Conservation (phyloP, 2,113 vertebrate genomes). For the Istiophorus platypterus region DNA sequence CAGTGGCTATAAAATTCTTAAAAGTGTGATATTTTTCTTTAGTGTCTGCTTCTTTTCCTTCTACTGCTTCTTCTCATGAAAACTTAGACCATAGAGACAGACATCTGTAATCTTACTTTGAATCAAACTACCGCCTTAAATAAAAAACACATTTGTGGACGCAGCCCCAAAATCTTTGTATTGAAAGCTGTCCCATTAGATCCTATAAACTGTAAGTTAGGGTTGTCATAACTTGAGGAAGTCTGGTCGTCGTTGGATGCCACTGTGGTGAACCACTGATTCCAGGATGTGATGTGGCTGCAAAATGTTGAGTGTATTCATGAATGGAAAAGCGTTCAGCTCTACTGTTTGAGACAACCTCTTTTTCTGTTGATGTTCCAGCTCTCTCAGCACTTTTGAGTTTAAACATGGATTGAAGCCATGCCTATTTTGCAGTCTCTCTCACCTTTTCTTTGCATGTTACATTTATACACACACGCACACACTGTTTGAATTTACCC, state of each 20-base stretch:
- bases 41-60: conserved; percentile 18
- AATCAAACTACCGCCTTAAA: conserved; percentile 29
- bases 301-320: conserved; percentile 61
- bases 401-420: conserved; percentile 47
- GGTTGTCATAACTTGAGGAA: conserved; percentile 29
- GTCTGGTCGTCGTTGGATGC: conserved; percentile 27
- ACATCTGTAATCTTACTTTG: conserved; percentile 72
- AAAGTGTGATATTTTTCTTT: background rate
- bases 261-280: conserved; percentile 71
- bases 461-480: background rate
- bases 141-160: conserved; percentile 65
- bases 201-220: conserved; percentile 41
- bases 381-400: conserved; percentile 66
- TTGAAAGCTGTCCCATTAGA: conserved; percentile 12
- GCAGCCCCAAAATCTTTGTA: conserved; percentile 27
- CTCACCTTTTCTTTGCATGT: background rate
- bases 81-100: conserved; percentile 60
- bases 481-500: conserved; percentile 12
- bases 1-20: background rate
- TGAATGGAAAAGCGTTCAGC: conserved; percentile 68
- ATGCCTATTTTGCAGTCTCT: conserved; percentile 12
- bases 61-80: conserved; percentile 36
- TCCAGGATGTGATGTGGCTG: conserved; percentile 69
- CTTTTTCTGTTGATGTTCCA: conserved; percentile 50
- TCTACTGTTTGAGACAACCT: conserved; percentile 34